These are phyloP conservation scores for Phalacrocorax aristotelis DNA, from an alignment of 2,113 vertebrate genomes.

Conservation along the genomic window DNA sequence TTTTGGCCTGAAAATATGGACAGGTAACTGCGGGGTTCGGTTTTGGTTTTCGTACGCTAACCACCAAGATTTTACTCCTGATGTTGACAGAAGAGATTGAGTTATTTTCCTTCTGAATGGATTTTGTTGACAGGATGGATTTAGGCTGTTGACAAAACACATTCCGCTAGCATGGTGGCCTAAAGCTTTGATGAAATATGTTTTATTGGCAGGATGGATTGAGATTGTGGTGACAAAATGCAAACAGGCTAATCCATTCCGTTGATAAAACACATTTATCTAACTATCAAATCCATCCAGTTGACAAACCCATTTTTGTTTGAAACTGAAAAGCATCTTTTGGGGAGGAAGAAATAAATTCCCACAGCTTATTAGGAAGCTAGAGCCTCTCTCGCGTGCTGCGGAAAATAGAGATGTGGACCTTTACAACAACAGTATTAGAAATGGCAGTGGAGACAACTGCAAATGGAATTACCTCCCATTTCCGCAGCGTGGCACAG, in stretches of 20 bases:
- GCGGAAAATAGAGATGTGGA: not conserved
- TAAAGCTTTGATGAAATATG: conserved; percentile 19
- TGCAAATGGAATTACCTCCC: not conserved
- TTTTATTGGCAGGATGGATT: conserved; percentile 45
- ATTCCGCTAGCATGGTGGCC: conserved; percentile 10
- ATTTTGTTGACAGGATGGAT: conserved; percentile 64
- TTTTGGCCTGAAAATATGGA: not conserved
- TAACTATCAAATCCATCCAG: conserved; percentile 15
- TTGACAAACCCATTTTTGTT: conserved; percentile 38
- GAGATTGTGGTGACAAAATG: conserved; percentile 56
- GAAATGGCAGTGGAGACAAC: not conserved
- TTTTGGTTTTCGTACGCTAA: not conserved
- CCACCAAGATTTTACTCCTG: not conserved
- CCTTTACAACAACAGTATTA: not conserved
- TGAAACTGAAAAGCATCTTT: conserved; percentile 2
- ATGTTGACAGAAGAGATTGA: conserved; percentile 61
- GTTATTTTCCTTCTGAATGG: conserved; percentile 25
- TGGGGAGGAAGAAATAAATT: not conserved
- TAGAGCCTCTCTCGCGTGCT: not conserved
- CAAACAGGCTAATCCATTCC: conserved; percentile 59
- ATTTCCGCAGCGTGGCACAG: fast-evolving
- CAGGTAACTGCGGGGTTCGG: not conserved
- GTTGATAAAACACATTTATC: conserved; percentile 50
- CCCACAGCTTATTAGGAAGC: not conserved
- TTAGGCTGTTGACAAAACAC: conserved; percentile 48